A percentile compares a stretch with the other conserved stretches of the same genome.
Evolutionary conservation across 2,113 vertebrate species (phyloP).

Genomic region (Coturnix japonica): DNA sequence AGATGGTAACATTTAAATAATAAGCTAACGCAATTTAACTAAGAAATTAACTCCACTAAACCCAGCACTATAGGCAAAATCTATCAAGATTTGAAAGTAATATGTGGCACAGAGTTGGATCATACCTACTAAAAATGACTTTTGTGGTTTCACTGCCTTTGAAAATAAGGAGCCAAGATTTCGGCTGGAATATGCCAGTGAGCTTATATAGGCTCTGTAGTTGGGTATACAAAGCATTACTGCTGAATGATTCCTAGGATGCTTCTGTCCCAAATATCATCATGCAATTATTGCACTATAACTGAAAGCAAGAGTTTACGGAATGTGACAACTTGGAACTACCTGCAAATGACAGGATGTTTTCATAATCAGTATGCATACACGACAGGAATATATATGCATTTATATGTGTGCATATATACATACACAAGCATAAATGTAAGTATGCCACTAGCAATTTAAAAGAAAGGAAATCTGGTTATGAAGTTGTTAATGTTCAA

Average conservation of each 20-base stretch:
- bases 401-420: background rate
- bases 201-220: background rate
- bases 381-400: no score
- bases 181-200: background rate
- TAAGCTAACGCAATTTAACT: no score
- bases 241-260: background rate
- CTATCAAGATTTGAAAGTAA: background rate
- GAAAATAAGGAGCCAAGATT: background rate
- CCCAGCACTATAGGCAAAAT: background rate
- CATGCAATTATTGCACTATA: background rate
- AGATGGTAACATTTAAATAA: no score
- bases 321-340: background rate
- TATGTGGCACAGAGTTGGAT: background rate
- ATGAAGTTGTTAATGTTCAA: background rate
- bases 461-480: background rate
- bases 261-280: background rate
- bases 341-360: background rate
- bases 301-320: background rate
- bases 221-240: background rate
- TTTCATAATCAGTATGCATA: background rate
- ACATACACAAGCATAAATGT: background rate
- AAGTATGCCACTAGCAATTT: background rate
- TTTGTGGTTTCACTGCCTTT: background rate
- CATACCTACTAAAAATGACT: background rate
- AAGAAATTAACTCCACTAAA: background rate